A percentile compares a stretch with the other conserved stretches of the same genome.
Evolutionary conservation across 2,797 vertebrate genomes (phyloP).

Genomic region (Pampus argenteus): DNA sequence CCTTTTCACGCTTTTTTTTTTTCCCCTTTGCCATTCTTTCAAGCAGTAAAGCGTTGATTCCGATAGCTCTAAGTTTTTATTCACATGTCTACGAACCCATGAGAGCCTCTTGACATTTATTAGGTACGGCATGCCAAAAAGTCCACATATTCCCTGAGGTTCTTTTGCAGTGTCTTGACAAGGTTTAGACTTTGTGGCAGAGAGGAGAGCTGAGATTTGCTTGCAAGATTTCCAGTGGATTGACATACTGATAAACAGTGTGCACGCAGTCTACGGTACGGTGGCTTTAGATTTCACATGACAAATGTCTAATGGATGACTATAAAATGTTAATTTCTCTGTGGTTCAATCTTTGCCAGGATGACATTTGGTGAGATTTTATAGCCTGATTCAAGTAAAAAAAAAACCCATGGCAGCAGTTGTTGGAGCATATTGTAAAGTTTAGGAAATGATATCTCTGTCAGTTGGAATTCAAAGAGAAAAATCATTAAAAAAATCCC

Average conservation of each 20-base stretch:
- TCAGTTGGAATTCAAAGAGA: constrained; percentile 31
- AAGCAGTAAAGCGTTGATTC: constrained; percentile 11
- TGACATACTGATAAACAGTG: constrained; percentile 26
- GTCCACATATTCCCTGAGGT: constrained; percentile 51
- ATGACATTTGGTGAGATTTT: constrained; percentile 41
- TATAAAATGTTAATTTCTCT: constrained; percentile 29
- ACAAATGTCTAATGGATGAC: constrained; percentile 26
- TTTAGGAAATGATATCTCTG: constrained; percentile 52
- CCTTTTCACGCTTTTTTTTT: neutral
- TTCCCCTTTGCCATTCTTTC: neutral
- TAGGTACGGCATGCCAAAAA: constrained; percentile 53
- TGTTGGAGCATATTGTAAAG: constrained; percentile 29
- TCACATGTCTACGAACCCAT: constrained; percentile 50
- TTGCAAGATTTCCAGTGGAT: constrained; percentile 16
- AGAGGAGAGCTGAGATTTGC: constrained; percentile 48
- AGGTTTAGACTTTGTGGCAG: constrained; percentile 55
- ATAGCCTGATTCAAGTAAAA: constrained; percentile 32
- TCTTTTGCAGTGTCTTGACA: constrained; percentile 59
- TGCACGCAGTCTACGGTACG: neutral
- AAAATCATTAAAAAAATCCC: constrained; percentile 44
- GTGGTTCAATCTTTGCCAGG: constrained; percentile 31
- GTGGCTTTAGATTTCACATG: neutral
- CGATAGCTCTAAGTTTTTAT: constrained; percentile 39
- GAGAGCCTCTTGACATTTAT: constrained; percentile 68
- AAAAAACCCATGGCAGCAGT: constrained; percentile 17